Base-by-base conservation (phyloP, 2,113 vertebrate species). In the Equus przewalskii region DNA sequence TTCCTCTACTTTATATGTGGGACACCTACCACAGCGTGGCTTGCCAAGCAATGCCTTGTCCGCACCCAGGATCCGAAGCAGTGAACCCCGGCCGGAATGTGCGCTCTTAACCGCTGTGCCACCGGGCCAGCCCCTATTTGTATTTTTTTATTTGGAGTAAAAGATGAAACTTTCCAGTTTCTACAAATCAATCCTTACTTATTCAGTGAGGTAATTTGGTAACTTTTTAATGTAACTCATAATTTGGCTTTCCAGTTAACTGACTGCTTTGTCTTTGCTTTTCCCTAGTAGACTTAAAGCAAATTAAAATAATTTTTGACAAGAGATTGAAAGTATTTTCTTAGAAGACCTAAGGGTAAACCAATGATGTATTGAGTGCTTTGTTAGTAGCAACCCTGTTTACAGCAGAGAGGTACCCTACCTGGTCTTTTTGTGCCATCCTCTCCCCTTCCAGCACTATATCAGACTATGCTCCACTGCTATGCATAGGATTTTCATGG, bases 261-360 rank as follows among this genome's bases (percentile, higher is more conserved):
- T n/a, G 16, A 46, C 82, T 30, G 60, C 16, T 92, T 91, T 96
- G 30, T 86, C 46, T 78, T 95, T 91, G 94, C 33, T 80, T 84
- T 96, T 91, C 67, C 36, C 41, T 94, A 67, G 60, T 72, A 75
- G 10, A 79, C n/a, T 58, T 58, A 82, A 75, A 81, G 33, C 24
- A 86, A 96, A 92, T 56, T 51, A 60, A 92, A 69, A 75, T 81
- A 36, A 62, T 44, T 75, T 93, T 87, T 84, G 33, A 56, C 54
- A 81, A 64, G 72, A 24, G 15, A 33, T 78, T 65, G 36, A 88
- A 75, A 90, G 26, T 7, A 84, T 96, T 91, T 96, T 89, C 44
- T 81, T 89, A 58, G 75, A 91, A 93, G 85, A 60, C 16, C 16
- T 73, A 67, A 51, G 3, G 26, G 26, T 93, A 91, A 96, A 41